Conservation (phyloP, 1,140 invertebrate species). For the Drosophila mojavensis region DNA sequence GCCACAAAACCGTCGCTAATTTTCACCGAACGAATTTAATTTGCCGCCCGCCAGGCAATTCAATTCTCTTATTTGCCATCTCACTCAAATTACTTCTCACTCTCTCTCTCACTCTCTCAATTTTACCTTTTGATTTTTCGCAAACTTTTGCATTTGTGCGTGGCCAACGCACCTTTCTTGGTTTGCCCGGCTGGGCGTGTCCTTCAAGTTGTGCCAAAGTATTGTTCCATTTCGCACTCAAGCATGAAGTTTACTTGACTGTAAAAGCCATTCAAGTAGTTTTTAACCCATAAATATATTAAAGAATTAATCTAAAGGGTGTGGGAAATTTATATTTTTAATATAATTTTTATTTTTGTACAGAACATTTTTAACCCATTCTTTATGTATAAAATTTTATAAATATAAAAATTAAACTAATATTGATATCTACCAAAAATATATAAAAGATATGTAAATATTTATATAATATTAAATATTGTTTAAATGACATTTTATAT, state of each 20-base stretch:
- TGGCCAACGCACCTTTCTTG: conserved; percentile 22
- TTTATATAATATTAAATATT: too few relatives aligned
- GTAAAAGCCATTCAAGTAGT: neutral
- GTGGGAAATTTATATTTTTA: too few relatives aligned
- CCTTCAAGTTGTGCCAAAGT: conserved; percentile 27
- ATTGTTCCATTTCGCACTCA: conserved; percentile 3
- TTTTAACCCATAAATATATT: neutral
- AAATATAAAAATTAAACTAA: too few relatives aligned
- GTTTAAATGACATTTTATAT: too few relatives aligned
- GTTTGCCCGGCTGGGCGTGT: conserved; percentile 20
- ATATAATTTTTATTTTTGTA: too few relatives aligned
- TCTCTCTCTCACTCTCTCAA: conserved; percentile 1
- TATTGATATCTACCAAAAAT: too few relatives aligned
- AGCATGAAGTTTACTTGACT: neutral
- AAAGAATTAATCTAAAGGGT: too few relatives aligned
- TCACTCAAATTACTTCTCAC: neutral
- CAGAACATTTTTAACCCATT: too few relatives aligned
- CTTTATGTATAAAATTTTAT: too few relatives aligned
- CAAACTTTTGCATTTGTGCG: conserved; percentile 24
- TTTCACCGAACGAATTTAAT: conserved; percentile 47
- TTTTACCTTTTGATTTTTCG: neutral
- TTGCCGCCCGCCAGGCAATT: conserved; percentile 32
- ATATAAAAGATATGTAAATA: too few relatives aligned
- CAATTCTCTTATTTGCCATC: conserved; percentile 5
- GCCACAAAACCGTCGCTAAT: conserved; percentile 46